phyloP scores from a whole-genome alignment of 2,113 vertebrate genomes.

The Empidonax alnorum region DNA sequence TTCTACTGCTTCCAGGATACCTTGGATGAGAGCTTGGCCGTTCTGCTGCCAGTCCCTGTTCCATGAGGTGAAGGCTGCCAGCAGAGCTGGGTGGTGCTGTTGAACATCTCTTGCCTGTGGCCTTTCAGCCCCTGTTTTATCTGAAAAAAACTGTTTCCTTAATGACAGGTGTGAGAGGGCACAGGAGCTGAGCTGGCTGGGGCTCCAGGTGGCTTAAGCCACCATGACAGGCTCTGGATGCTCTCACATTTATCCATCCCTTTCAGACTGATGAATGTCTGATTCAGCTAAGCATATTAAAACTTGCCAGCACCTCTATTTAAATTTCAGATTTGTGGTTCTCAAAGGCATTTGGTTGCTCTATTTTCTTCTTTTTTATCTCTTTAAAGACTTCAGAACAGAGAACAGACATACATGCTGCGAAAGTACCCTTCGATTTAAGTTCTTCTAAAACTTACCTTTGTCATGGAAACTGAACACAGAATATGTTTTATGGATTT shows the following conservation, averaged over 20 bases:
- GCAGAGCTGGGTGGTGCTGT: background rate
- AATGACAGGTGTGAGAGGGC: background rate
- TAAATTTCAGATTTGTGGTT: constrained; percentile 34
- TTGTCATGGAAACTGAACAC: background rate
- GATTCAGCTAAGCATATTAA: background rate
- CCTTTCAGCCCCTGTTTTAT: background rate
- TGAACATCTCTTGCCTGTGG: background rate
- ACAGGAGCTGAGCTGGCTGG: background rate
- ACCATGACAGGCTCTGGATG: background rate
- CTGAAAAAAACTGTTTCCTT: background rate
- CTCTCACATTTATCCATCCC: background rate
- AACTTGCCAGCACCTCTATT: background rate
- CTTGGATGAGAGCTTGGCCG: background rate
- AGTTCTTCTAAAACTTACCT: background rate
- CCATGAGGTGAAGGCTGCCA: background rate
- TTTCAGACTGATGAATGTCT: constrained; percentile 1
- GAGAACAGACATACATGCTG: background rate
- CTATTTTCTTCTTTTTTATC: background rate
- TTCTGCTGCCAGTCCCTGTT: background rate
- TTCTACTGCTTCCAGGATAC: background rate
- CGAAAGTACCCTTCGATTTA: background rate
- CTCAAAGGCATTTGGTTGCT: constrained; percentile 15
- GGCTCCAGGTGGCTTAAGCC: background rate
- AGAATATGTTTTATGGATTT: background rate
- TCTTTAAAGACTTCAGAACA: background rate